Conservation (phyloP, 1,140 invertebrate genomes). For the Zaprionus lachaisei region DNA sequence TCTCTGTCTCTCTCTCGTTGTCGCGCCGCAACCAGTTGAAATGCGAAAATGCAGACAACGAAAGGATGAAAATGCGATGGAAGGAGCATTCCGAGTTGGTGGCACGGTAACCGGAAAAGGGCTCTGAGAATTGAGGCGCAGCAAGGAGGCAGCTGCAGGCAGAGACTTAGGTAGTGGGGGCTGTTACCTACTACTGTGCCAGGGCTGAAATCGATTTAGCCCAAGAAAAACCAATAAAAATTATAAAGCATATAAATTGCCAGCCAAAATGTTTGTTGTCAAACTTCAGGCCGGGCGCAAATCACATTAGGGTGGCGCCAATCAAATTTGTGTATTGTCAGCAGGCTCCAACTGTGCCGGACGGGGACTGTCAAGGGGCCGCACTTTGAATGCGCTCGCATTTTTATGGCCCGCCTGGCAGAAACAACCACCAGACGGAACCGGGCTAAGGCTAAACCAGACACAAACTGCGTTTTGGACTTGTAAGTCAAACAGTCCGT, state of each 20-base stretch:
- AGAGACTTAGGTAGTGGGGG: not conserved
- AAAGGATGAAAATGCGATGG: slow-evolving; percentile 41
- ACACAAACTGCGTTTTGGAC: slow-evolving; percentile 17
- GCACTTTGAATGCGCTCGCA: slow-evolving; percentile 19
- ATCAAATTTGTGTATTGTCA: slow-evolving; percentile 68
- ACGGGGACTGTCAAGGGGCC: not conserved
- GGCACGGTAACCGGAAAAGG: slow-evolving; percentile 2
- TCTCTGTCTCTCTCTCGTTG: not conserved
- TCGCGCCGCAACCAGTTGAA: slow-evolving; percentile 16
- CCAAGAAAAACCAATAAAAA: slow-evolving; percentile 65
- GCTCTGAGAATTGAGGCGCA: not conserved
- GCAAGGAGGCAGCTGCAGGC: not conserved
- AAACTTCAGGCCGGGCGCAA: slow-evolving; percentile 52
- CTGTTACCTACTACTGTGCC: slow-evolving; percentile 6
- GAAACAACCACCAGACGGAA: slow-evolving; percentile 44
- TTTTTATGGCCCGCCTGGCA: slow-evolving; percentile 37
- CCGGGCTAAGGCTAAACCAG: slow-evolving; percentile 2
- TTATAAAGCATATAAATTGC: slow-evolving; percentile 68
- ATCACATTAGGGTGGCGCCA: slow-evolving; percentile 71
- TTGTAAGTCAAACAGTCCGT: not conserved
- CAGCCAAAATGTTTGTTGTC: slow-evolving; percentile 72
- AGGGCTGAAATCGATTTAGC: slow-evolving; percentile 58
- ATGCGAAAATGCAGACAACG: slow-evolving; percentile 34
- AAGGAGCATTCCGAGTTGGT: not conserved
- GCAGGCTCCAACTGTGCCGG: slow-evolving; percentile 7